phyloP scores from a whole-genome alignment of 1,140 invertebrate species.

The Maniola jurtina region DNA sequence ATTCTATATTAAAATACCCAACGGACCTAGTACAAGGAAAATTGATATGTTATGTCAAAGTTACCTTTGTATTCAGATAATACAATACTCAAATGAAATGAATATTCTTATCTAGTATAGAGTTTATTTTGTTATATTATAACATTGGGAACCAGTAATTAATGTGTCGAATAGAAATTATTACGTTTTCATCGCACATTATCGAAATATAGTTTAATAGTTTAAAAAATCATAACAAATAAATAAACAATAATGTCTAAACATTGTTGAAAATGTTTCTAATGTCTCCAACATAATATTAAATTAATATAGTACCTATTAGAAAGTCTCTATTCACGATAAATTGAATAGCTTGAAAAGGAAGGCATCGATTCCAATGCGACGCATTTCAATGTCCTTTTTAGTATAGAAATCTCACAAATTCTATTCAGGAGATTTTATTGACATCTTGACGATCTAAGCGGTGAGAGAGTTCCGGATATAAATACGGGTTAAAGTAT shows the following conservation, averaged over 20 bases:
- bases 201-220: no score
- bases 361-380: conserved; percentile 1
- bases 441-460: not conserved
- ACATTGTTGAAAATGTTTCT: not conserved
- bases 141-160: no score
- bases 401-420: conserved; percentile 1
- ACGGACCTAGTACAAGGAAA: not conserved
- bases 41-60: not conserved
- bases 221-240: no score
- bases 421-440: not conserved
- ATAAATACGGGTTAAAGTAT: not conserved
- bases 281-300: not conserved
- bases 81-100: no score
- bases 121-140: no score
- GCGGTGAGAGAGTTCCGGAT: not conserved
- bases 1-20: not conserved
- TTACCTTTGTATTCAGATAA: no score
- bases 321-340: not conserved
- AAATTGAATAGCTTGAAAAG: conserved; percentile 3
- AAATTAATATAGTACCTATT: not conserved
- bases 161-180: no score
- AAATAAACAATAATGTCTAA: no score
- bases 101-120: no score
- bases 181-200: no score
- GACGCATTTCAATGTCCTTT: conserved; percentile 7